Percentiles rank a stretch among this genome's conserved stretches.
These are phyloP conservation scores for Axinella damicornis DNA, from an alignment of 37 sponge, comb jelly and placozoan genomes.

Conservation along the genomic window DNA sequence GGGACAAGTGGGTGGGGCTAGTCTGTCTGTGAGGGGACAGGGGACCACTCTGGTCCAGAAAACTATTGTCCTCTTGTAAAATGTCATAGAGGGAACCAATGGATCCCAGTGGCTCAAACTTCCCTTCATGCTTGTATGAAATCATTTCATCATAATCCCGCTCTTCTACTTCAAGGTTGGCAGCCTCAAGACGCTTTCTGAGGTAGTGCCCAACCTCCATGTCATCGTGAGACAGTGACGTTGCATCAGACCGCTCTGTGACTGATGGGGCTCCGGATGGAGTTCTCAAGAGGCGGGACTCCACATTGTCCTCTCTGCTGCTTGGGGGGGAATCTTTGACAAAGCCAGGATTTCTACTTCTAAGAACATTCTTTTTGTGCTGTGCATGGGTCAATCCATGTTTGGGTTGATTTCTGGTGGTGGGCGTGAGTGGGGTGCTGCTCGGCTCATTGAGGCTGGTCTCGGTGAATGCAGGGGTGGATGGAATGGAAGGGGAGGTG, in stretches of 20 bases:
- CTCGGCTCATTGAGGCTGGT: neutral
- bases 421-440: neutral
- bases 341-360: too few species aligned
- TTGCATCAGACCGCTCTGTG: neutral
- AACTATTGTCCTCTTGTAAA: neutral
- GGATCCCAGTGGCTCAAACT: slow-evolving; percentile 64
- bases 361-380: too few species aligned
- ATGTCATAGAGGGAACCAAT: slow-evolving; percentile 73
- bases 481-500: neutral
- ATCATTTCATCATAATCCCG: slow-evolving; percentile 39
- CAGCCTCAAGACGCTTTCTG: slow-evolving; percentile 21
- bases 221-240: neutral
- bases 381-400: too few species aligned
- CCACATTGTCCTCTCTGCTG: neutral
- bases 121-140: slow-evolving; percentile 61
- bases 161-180: slow-evolving; percentile 33
- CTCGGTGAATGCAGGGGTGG: neutral
- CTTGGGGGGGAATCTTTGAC: neutral
- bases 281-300: too few species aligned
- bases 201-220: slow-evolving; percentile 27
- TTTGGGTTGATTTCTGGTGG: too few species aligned
- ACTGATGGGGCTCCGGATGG: neutral
- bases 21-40: neutral
- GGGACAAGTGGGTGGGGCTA: neutral
- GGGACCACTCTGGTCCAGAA: neutral